Conservation (phyloP, 2,113 vertebrate species). For the Bufo bufo region DNA sequence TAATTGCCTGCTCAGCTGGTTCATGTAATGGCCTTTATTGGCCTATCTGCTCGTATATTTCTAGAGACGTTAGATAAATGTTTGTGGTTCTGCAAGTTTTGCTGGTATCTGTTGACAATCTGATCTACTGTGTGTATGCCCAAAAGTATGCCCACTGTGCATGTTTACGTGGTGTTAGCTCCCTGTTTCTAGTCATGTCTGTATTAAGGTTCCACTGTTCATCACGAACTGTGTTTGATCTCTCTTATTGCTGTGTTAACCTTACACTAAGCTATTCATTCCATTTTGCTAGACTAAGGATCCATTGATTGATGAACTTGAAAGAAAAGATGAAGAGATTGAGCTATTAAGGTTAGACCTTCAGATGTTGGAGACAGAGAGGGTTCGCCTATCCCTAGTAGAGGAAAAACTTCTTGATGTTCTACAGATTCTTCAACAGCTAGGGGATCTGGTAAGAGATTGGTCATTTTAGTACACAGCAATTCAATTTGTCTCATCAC, state of each 20-base stretch:
- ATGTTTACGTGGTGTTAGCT: background rate
- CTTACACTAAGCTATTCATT: background rate
- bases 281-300: slow-evolving; percentile 72
- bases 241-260: too few relatives aligned
- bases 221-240: background rate
- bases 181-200: background rate
- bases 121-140: too few relatives aligned
- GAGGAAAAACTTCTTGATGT: slow-evolving; percentile 91
- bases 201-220: background rate
- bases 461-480: background rate
- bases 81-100: too few relatives aligned
- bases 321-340: slow-evolving; percentile 79
- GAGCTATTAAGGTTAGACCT: slow-evolving; percentile 86
- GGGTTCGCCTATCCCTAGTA: slow-evolving; percentile 87
- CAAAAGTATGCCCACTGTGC: too few relatives aligned
- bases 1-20: too few relatives aligned
- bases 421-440: slow-evolving; percentile 86
- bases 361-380: slow-evolving; percentile 90
- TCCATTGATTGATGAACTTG: slow-evolving; percentile 77
- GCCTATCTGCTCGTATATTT: too few relatives aligned
- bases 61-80: too few relatives aligned
- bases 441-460: slow-evolving; percentile 80
- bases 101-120: too few relatives aligned
- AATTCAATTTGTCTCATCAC: background rate
- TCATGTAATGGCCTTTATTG: too few relatives aligned